Conservation (phyloP, 2,797 vertebrate genomes). For the Schizopygopsis malacanthus region DNA sequence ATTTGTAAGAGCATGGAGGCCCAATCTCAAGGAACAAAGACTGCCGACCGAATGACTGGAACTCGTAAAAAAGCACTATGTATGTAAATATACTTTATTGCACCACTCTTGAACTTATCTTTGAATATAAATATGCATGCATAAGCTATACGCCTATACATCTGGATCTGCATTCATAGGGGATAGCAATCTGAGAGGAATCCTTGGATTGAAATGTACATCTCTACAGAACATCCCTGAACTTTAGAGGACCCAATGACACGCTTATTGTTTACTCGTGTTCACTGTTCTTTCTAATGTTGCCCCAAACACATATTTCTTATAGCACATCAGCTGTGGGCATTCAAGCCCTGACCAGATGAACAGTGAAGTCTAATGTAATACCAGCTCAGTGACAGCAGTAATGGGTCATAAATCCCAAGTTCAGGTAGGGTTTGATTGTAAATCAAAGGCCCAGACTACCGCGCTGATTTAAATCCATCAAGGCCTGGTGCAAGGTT, state of each 20-base stretch:
- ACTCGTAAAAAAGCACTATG: slow-evolving; percentile 47
- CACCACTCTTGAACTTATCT: slow-evolving; percentile 42
- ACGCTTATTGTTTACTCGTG: slow-evolving; percentile 45
- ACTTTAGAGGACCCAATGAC: slow-evolving; percentile 39
- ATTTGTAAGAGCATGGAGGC: slow-evolving; percentile 29
- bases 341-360: slow-evolving; percentile 63
- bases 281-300: slow-evolving; percentile 19
- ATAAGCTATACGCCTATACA: background rate
- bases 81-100: slow-evolving; percentile 45
- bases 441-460: slow-evolving; percentile 75
- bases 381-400: slow-evolving; percentile 75
- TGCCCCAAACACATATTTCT: slow-evolving; percentile 54
- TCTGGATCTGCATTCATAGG: background rate
- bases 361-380: slow-evolving; percentile 73
- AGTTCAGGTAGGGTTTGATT: slow-evolving; percentile 78
- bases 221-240: slow-evolving; percentile 38
- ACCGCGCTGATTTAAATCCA: slow-evolving; percentile 75
- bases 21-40: slow-evolving; percentile 39
- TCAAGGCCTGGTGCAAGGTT: slow-evolving; percentile 69
- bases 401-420: slow-evolving; percentile 79
- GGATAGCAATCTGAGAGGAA: slow-evolving; percentile 26
- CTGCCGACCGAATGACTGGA: slow-evolving; percentile 4
- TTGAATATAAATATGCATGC: slow-evolving; percentile 33
- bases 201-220: slow-evolving; percentile 38
- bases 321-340: slow-evolving; percentile 56